Evolutionary conservation across 2,797 vertebrate genomes (phyloP), one percentile per base, ranked within the genome.

Genomic region (Decapterus maruadsi): DNA sequence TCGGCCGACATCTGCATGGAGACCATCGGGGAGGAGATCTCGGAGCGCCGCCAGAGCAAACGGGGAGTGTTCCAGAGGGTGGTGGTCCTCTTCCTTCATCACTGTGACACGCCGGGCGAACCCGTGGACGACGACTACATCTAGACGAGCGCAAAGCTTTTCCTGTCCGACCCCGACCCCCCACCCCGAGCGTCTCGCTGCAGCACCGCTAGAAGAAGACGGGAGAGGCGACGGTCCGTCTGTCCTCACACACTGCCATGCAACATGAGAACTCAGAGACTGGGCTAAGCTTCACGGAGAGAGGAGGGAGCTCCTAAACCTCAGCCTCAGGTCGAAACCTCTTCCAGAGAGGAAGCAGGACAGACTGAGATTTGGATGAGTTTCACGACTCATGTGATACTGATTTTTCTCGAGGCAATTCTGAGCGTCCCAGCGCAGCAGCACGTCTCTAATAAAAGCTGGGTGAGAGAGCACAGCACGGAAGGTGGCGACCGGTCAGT

Each of bases 1-100:
- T 99, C 98, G 0, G 97, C 97, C 0, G 98, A 99, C 88, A 98
- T 99, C 90, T 99, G 98, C 88, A 99, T 99, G 98, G 98, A 99
- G 91, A 98, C 97, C 2, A 98, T 99, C 40, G 98, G 98, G 1
- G 98, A 99, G 71, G 98, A 99, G 92, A 99, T 99, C 90, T 98
- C 98, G 0, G 98, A 99, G 87, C 95, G 97, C 56, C 93, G 98
- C 0, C 98, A 99, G 92, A 96, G 96, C 89, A 95, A 95, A 22
- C 93, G 89, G 14, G 98, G 97, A 0, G 97, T 99, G 6, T 99
- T 99, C 87, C 97, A 98, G 83, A 94, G 97, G 8, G 97, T 99
- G 36, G 98, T 98, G 82, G 98, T 98, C 0, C 95, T 99, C 71
- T 99, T 99, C 89, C 98, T 99, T 67, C 98, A 99, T 91, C 98